phyloP scores from a whole-genome alignment of 2,113 vertebrate species.

The Rhadina sibilatrix region DNA sequence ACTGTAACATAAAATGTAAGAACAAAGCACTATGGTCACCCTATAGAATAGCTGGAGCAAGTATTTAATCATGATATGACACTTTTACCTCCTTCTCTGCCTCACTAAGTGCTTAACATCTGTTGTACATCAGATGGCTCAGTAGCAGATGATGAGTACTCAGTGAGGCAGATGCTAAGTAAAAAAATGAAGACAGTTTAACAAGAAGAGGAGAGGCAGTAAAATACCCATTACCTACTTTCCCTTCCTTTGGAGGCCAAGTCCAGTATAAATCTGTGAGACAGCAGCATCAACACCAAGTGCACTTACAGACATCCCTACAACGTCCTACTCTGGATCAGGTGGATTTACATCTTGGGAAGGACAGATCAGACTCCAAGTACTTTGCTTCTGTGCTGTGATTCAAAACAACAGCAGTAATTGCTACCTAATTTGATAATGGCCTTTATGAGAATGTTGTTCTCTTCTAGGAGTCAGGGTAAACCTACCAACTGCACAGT shows the following conservation, averaged over 20 bases:
- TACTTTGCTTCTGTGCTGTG: not conserved
- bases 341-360: not conserved
- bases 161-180: slow-evolving; percentile 52
- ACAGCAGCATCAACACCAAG: not conserved
- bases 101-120: slow-evolving; percentile 62
- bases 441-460: not conserved
- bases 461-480: not conserved
- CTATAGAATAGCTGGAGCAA: not conserved
- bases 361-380: not conserved
- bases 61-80: slow-evolving; percentile 52
- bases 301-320: not conserved
- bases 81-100: slow-evolving; percentile 52
- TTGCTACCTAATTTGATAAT: not conserved
- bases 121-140: slow-evolving; percentile 61
- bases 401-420: not conserved
- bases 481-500: not conserved
- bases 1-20: not conserved
- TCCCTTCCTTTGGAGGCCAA: not conserved
- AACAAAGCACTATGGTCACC: slow-evolving; percentile 23
- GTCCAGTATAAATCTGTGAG: not conserved
- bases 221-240: slow-evolving; percentile 48
- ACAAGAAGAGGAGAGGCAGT: slow-evolving; percentile 30
- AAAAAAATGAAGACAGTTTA: slow-evolving; percentile 51
- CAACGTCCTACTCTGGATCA: not conserved
- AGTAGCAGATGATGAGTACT: slow-evolving; percentile 56